These are phyloP conservation scores for Cheilinus undulatus DNA, from an alignment of 2,113 vertebrate species.

Conservation along the genomic window DNA sequence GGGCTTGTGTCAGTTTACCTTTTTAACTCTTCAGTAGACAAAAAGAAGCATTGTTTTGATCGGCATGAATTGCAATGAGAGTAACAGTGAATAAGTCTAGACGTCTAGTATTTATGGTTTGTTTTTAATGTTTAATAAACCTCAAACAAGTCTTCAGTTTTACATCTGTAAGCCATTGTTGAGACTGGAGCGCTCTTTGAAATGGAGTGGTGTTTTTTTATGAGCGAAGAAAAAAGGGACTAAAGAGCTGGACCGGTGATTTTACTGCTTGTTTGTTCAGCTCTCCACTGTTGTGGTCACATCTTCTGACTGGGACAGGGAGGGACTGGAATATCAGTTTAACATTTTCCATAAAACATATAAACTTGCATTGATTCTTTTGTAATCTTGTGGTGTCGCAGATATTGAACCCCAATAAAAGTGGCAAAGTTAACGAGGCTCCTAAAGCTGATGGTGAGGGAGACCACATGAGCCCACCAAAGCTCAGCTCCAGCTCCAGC, in stretches of 20 bases:
- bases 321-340: constrained; percentile 10
- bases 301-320: constrained; percentile 15
- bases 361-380: neutral
- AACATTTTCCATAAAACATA: constrained; percentile 15
- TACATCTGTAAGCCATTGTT: constrained; percentile 78
- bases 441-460: constrained; percentile 20
- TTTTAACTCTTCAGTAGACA: neutral
- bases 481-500: constrained; percentile 13
- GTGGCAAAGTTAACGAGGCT: constrained; percentile 19
- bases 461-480: neutral
- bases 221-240: constrained; percentile 52
- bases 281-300: constrained; percentile 64
- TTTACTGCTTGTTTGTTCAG: constrained; percentile 69
- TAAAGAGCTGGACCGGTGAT: constrained; percentile 49
- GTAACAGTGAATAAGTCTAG: no score
- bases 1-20: neutral
- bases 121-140: constrained; percentile 60
- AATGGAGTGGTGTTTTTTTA: constrained; percentile 66
- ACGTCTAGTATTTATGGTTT: constrained; percentile 55
- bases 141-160: constrained; percentile 17
- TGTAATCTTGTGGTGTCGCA: neutral
- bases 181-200: constrained; percentile 60
- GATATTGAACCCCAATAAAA: constrained; percentile 33
- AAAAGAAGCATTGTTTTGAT: neutral
- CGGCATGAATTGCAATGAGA: neutral